phyloP scores from a whole-genome alignment of 2,113 vertebrate species.

The Muntiacus reevesi region DNA sequence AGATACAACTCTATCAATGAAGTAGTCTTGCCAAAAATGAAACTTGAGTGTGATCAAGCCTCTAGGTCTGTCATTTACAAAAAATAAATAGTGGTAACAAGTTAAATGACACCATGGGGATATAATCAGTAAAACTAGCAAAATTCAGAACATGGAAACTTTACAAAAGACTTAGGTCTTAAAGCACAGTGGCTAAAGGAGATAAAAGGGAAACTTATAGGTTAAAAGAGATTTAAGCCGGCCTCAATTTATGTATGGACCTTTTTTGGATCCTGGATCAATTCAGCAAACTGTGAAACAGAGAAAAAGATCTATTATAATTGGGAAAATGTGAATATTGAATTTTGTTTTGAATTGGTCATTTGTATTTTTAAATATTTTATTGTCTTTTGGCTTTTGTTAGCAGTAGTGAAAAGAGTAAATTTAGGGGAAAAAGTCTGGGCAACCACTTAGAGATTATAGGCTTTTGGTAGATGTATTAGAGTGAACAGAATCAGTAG shows the following conservation, averaged over 20 bases:
- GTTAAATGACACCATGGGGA: background rate
- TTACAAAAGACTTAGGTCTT: background rate
- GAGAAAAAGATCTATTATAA: background rate
- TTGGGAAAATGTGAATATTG: background rate
- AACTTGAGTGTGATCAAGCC: background rate
- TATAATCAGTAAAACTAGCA: background rate
- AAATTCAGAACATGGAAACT: background rate
- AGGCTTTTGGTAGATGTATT: background rate
- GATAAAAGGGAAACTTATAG: background rate
- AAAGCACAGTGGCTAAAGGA: background rate
- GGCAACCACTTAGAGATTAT: background rate
- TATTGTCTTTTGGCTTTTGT: background rate
- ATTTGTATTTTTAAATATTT: background rate
- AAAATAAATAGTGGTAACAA: background rate
- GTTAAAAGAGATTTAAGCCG: background rate
- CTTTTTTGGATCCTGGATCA: background rate
- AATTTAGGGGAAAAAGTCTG: background rate
- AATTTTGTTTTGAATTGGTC: background rate
- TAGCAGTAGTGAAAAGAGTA: background rate
- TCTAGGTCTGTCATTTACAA: background rate
- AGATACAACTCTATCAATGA: fast-evolving
- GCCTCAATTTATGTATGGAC: background rate
- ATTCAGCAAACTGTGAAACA: background rate
- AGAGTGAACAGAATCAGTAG: background rate
- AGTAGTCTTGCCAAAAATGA: background rate